Base-by-base conservation (phyloP, 1,140 invertebrate species). In the Drosophila aff. region DNA sequence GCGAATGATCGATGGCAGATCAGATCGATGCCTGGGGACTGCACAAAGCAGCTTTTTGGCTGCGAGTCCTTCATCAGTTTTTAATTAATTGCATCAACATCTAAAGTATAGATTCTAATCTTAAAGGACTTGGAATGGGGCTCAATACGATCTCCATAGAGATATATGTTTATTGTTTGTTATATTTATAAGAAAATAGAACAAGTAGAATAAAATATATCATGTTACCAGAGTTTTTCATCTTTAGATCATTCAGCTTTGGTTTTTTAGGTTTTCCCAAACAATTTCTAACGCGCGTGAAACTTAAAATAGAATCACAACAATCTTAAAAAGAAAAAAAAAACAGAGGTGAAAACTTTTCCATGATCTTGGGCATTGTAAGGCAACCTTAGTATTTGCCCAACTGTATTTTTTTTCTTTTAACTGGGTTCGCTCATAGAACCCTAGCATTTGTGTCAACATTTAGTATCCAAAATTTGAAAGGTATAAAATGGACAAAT, bases 21-120 rank as follows among this genome's bases (percentile, higher is more conserved):
- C 49, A 60, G 49, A 76, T 76, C 55, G 23, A 58, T 58, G 41
- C 44, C 46, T 49, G 69, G 46, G 15, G 53, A 72, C 15, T 52
- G 23, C 15, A 23, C 16, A 71, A 26, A 23, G 15, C n/a, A 26
- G 38, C 13, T 49, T 68, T 68, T 69, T 38, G 47, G 57, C 36
- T 55, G 18, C 26, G 28, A 75, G 57, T 89, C 83, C 84, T 87
- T 84, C 84, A 23, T 23, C 23, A 3, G 23, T 23, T 68, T 47
- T 50, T 69, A 36, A 4, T 4, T 13, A 11, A 36, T 36, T 13
- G 11, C 11, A 36, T 36, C 33, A 36, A 36, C 0, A 36, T 11
- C 33, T 13, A 36, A 36, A 33, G 3, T 4, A 33, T 33, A 33
- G 3, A 33, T 10, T 33, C 33, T 11, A 11, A 33, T 33, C 31